Evolutionary conservation across 2,888 invertebrate species (phyloP), one percentile per base, ranked within the genome.

Genomic region (Aethes cnicana): DNA sequence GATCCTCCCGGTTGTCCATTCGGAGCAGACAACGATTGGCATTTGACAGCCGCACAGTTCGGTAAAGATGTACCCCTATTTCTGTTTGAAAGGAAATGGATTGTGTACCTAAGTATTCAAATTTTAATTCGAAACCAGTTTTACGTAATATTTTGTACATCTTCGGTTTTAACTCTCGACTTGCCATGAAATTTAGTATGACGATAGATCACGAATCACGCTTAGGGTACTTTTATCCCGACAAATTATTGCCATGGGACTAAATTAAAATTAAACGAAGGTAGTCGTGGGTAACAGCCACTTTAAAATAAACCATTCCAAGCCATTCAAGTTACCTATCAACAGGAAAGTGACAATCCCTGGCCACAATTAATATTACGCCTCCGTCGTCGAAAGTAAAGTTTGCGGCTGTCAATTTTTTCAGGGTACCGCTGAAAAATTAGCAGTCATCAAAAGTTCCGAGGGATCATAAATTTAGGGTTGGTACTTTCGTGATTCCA

Each of bases 391-490:
- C 62, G 58, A 62, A 56, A 57, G 61, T 59, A 63, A 71, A 72
- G 61, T 70, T 68, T 59, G 57, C 56, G 57, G 60, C 68, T 66
- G 74, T 67, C 68, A 70, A 72, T 72, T 74, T 77, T 68, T 69
- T 63, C 54, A 65, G 60, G 65, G 59, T 55, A 60, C 70, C 64
- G 60, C 67, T 79, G 77, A 81, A 83, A 85, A 85, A 83, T 83
- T 84, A 74, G 78, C 72, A 82, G 81, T 78, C 83, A 77, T 79
- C 77, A 77, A 77, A 77, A 74, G 79, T 78, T 76, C 72, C 65
- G 64, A 63, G 66, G 75, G 73, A 72, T 78, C 79, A 84, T 87
- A 87, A 84, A 85, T 85, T 85, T 76, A 55, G 62, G 72, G 74
- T 76, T 69, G 74, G 74, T 76, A 73, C 73, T 72, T 62, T 73